Evolutionary conservation across 1,140 invertebrate genomes (phyloP), one percentile per base, ranked within the genome.

Genomic region (Nasonia vitripennis): DNA sequence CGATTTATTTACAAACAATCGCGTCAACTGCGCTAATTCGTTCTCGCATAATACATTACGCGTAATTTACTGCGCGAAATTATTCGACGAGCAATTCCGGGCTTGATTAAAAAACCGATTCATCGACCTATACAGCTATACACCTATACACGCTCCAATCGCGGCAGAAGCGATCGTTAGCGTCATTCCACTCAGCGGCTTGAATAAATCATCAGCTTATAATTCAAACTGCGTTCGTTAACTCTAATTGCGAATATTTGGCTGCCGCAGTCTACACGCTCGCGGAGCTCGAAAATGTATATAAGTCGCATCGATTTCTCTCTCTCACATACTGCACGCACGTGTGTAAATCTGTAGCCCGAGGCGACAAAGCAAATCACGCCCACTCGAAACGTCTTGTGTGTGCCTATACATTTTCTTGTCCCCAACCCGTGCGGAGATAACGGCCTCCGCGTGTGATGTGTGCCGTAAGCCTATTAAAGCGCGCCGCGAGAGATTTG

Each of bases 391-490:
- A 71, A 31, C 34, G 9, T 34, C 27, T 71, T 6, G 23, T n/a
- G 17, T 6, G 20, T n/a, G 17, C 27, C 3, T 71, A 31, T 37
- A 71, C 27, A 34, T 71, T 75, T 75, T 75, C 73, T n/a, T 34
- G 68, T n/a, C 27, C 27, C 68, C 27, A 10, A 0, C 23, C 20
- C 68, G 27, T 31, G 68, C 4, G 9, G 10, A 31, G 68, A 27
- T 71, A 34, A 14, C 23, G 27, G 68, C 20, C 68, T n/a, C 27
- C 2, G 27, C 2, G 68, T 31, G 68, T 17, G 23, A 71, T 17
- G 11, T 34, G 73, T 45, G 14, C 17, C 17, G 34, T 75, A 45
- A 75, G 73, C 73, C 14, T 75, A 75, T 45, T 75, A 75, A 75
- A 34, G 68, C n/a, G 3, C 68, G 27, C 23, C 20, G 68, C 73